Percentiles rank a stretch among this genome's conserved stretches.
These are phyloP conservation scores for Patella depressa DNA, from an alignment of 2,888 invertebrate genomes.

Conservation along the genomic window DNA sequence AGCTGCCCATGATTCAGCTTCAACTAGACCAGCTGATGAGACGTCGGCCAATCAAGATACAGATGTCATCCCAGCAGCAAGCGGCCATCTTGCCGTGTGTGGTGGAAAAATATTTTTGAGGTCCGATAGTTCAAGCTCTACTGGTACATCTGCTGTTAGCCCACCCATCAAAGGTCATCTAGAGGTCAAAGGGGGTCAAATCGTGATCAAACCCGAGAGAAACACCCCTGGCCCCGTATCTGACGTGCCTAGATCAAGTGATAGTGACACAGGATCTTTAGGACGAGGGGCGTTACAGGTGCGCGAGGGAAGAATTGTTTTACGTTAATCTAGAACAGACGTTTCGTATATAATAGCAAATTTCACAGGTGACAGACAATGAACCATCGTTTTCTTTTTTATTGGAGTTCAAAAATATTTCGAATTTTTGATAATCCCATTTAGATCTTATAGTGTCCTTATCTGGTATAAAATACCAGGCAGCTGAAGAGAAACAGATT, in stretches of 20 bases:
- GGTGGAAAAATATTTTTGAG: slow-evolving; percentile 14
- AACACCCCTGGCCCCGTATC: background rate
- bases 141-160: slow-evolving; percentile 26
- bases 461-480: no score
- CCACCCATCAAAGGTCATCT: slow-evolving; percentile 40
- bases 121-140: background rate
- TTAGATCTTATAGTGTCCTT: no score
- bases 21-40: slow-evolving; percentile 18
- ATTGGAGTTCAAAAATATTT: no score
- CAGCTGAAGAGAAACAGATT: no score
- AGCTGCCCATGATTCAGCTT: slow-evolving; percentile 25
- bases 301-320: slow-evolving; percentile 37
- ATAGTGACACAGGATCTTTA: background rate
- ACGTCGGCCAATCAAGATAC: slow-evolving; percentile 39
- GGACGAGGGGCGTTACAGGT: slow-evolving; percentile 34
- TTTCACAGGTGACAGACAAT: no score
- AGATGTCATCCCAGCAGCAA: slow-evolving; percentile 27
- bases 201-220: slow-evolving; percentile 39
- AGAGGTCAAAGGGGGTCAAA: slow-evolving; percentile 50
- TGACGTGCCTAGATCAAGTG: no score
- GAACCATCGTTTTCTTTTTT: no score
- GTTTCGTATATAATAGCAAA: no score
- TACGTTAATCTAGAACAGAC: background rate
- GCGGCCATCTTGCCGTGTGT: background rate
- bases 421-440: no score